These are phyloP conservation scores for Remorina albescens DNA, from an alignment of 2,797 vertebrate species.

Conservation along the genomic window DNA sequence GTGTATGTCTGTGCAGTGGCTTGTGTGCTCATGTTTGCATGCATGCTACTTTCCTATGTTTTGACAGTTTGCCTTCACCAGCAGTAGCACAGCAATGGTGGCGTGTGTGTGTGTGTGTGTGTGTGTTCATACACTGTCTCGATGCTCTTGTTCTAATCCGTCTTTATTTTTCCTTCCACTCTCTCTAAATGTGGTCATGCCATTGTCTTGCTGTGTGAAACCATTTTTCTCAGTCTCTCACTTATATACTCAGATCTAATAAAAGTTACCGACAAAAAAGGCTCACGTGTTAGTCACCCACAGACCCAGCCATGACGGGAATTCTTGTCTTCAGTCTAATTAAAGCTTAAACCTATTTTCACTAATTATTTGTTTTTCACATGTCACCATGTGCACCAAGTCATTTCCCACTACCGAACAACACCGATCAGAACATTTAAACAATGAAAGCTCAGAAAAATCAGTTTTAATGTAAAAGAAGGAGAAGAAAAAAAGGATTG, in stretches of 20 bases:
- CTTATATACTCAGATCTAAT: constrained; percentile 8
- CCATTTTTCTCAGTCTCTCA: neutral
- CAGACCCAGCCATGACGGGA: neutral
- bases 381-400: neutral
- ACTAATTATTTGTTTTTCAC: neutral
- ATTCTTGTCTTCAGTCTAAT: neutral
- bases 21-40: constrained; percentile 10
- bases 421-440: constrained; percentile 1
- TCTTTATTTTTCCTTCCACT: neutral
- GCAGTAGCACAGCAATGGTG: neutral
- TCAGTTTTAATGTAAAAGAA: neutral
- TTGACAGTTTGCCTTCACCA: constrained; percentile 18
- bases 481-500: neutral
- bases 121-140: neutral
- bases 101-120: neutral
- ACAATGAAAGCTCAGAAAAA: neutral
- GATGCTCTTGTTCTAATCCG: neutral
- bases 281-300: neutral
- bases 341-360: no score
- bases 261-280: neutral
- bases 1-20: constrained; percentile 21
- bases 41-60: constrained; percentile 16
- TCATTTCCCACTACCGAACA: neutral
- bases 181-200: neutral
- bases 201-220: neutral